Base-by-base conservation (phyloP, 2,888 invertebrate genomes). In the Limulus polyphemus region DNA sequence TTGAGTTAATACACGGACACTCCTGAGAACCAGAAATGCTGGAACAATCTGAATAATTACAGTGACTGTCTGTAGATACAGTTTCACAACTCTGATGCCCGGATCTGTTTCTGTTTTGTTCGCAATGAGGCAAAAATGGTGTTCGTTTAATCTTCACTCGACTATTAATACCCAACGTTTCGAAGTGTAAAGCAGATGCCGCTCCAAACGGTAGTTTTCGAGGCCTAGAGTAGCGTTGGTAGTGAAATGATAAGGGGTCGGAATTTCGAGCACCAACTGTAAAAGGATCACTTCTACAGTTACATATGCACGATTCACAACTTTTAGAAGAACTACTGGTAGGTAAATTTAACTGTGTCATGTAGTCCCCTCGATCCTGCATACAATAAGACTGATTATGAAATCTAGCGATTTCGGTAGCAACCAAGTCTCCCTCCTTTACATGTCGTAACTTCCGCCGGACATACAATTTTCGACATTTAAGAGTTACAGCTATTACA, bases 281-380 rank as follows among this genome's bases (percentile, higher is more conserved):
- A 75, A 56, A 75, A 69, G 69, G 75, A 75, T 67, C 75, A 70
- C 5, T 70, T 58, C 60, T 73, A 74, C n/a, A 76, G 68, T 57
- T 75, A 75, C 47, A 77, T 32, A 32, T 32, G 32, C 32, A 32
- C 32, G 32, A 32, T 32, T 32, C 32, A 32, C 32, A 32, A 32
- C 32, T 32, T 32, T 32, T 32, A 32, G 32, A 32, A 32, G 32
- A 32, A 32, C 32, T 32, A 32, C 7, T 32, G 1, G 32, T 32
- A 32, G 32, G 32, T 7, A 32, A 32, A 7, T 32, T 32, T 32
- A 32, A 32, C 32, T 32, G 32, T 32, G 3, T 32, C 32, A 32
- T 32, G 32, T 32, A 32, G 32, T 32, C 7, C 32, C 7, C 32
- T 32, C 32, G 32, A 32, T 7, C 32, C 32, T 32, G 32, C 32